Evolutionary conservation across 2,888 invertebrate species (phyloP).

Genomic region (Horisme vitalbata): DNA sequence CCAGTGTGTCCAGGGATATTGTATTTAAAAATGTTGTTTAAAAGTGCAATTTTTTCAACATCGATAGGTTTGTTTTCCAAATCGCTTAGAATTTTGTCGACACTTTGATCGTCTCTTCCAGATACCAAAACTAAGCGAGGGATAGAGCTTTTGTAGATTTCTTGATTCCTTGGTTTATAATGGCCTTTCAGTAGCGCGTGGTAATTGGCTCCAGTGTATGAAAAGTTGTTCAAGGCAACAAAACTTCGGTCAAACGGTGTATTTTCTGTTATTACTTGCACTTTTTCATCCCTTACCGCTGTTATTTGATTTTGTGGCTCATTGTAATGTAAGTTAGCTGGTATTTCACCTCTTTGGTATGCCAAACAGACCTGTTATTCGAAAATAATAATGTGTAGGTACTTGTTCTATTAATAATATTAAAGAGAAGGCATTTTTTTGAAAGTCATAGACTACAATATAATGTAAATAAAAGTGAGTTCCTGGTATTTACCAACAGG

Average conservation of each 20-base stretch:
- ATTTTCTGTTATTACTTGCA: slow-evolving; percentile 47
- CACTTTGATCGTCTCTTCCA: slow-evolving; percentile 78
- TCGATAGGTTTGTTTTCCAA: slow-evolving; percentile 54
- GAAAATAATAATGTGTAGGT: no score
- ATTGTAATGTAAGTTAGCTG: slow-evolving; percentile 51
- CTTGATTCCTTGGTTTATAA: slow-evolving; percentile 48
- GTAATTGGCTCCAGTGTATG: slow-evolving; percentile 42
- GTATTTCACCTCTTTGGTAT: slow-evolving; percentile 48
- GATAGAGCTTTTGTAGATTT: slow-evolving; percentile 46
- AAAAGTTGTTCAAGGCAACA: slow-evolving; percentile 48
- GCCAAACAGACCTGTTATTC: slow-evolving; percentile 48
- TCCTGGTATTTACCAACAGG: no score
- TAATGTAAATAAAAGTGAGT: no score
- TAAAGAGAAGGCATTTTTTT: no score
- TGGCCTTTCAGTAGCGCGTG: slow-evolving; percentile 51
- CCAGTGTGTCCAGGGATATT: slow-evolving; percentile 82
- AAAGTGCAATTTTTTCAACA: slow-evolving; percentile 70
- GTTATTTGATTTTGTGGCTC: slow-evolving; percentile 41
- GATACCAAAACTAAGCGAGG: slow-evolving; percentile 77
- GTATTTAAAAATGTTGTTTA: slow-evolving; percentile 69
- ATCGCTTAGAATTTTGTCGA: slow-evolving; percentile 52
- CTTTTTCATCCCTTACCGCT: slow-evolving; percentile 40
- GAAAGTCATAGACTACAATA: no score
- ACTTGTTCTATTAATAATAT: no score
- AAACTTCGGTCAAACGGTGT: slow-evolving; percentile 44